Evolutionary conservation across 2,797 vertebrate species (phyloP).

Genomic region (Myripristis murdjan): DNA sequence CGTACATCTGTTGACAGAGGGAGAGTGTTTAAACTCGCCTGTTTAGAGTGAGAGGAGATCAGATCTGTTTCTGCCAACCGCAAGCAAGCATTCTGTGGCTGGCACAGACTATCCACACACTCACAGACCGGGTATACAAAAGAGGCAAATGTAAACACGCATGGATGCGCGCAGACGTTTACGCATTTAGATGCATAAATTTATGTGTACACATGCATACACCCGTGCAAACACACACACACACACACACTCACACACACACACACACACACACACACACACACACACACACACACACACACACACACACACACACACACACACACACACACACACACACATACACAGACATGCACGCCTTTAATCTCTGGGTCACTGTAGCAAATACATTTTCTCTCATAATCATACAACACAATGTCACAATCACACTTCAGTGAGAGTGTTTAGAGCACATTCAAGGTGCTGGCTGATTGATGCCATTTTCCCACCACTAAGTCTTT

Average conservation of each 20-base stretch:
- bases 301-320: too few relatives aligned
- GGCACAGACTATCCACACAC: slow-evolving; percentile 9
- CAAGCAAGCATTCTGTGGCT: slow-evolving; percentile 1
- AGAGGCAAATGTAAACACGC: slow-evolving; percentile 34
- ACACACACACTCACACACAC: slow-evolving; percentile 1
- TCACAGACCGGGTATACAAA: slow-evolving; percentile 10
- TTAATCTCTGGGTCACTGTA: slow-evolving; percentile 1
- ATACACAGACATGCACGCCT: slow-evolving; percentile 4
- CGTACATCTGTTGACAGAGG: slow-evolving; percentile 60
- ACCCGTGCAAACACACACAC: too few relatives aligned
- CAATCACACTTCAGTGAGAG: slow-evolving; percentile 26
- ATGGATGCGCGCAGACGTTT: neutral
- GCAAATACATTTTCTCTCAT: slow-evolving; percentile 20
- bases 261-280: neutral
- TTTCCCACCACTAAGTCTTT: slow-evolving; percentile 31
- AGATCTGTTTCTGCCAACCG: slow-evolving; percentile 19
- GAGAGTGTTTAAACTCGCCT: slow-evolving; percentile 32
- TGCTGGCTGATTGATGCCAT: slow-evolving; percentile 26
- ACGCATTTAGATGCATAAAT: neutral
- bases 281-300: neutral
- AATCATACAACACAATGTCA: slow-evolving; percentile 30
- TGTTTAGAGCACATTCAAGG: neutral
- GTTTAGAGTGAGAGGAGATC: slow-evolving; percentile 32
- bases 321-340: neutral
- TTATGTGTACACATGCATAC: too few relatives aligned